phyloP scores from a whole-genome alignment of 1,140 invertebrate species.

The Drosophila lacteicornis region DNA sequence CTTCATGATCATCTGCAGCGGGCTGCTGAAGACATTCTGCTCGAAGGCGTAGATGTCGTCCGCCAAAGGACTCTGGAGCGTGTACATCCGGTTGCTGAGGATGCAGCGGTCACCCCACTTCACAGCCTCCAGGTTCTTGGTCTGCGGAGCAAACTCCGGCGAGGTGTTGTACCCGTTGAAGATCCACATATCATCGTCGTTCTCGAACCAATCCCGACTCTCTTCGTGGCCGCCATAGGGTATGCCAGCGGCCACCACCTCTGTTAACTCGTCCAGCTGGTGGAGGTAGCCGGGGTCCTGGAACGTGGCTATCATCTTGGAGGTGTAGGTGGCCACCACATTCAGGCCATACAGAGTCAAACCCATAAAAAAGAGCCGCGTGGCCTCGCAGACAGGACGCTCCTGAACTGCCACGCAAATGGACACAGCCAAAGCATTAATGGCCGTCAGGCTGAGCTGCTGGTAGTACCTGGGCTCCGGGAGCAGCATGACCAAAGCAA shows the following conservation, averaged over 20 bases:
- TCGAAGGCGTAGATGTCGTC: constrained; percentile 84
- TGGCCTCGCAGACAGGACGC: constrained; percentile 83
- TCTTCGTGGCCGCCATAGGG: constrained; percentile 85
- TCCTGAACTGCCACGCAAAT: constrained; percentile 85
- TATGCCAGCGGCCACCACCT: constrained; percentile 85
- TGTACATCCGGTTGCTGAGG: constrained; percentile 76
- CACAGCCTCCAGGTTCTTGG: constrained; percentile 80
- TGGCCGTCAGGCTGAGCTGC: constrained; percentile 81
- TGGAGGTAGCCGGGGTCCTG: constrained; percentile 85
- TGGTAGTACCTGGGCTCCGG: constrained; percentile 84
- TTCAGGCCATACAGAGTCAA: constrained; percentile 86
- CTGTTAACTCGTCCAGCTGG: constrained; percentile 85
- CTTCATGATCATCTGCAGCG: constrained; percentile 86
- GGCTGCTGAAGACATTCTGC: constrained; percentile 85
- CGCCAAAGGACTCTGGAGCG: constrained; percentile 60
- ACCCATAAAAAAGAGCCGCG: constrained; percentile 85
- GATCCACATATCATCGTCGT: constrained; percentile 85
- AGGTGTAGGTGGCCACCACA: constrained; percentile 86
- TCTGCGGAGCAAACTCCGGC: constrained; percentile 77
- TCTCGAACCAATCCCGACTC: constrained; percentile 85
- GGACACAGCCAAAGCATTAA: constrained; percentile 85
- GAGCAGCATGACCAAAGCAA: constrained; percentile 78
- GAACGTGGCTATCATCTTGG: constrained; percentile 86
- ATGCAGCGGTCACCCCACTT: constrained; percentile 81
- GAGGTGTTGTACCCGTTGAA: constrained; percentile 83